Percentiles rank a stretch among this genome's conserved stretches.
Evolutionary conservation across 2,888 invertebrate species (phyloP).

Genomic region (Micropterix aruncella): DNA sequence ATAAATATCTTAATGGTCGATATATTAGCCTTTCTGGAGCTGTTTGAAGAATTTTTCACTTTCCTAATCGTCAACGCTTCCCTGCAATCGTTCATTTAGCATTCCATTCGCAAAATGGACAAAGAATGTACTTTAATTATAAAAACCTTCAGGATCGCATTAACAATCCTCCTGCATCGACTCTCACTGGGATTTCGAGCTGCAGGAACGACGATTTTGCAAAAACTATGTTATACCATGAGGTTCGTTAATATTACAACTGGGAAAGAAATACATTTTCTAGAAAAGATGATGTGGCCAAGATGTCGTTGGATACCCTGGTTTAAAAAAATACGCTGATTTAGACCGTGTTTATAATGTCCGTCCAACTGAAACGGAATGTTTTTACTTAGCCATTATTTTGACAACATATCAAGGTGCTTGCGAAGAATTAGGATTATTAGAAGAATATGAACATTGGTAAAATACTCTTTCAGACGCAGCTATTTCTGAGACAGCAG

Average conservation of each 20-base stretch:
- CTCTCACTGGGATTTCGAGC: conserved; percentile 14
- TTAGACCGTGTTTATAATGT: conserved; percentile 9
- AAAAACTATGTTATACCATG: conserved; percentile 10
- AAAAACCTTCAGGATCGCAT: conserved; percentile 10
- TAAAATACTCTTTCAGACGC: too few species aligned
- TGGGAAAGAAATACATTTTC: too few species aligned
- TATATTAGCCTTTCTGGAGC: conserved; percentile 12
- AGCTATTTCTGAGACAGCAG: too few species aligned
- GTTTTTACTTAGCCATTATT: conserved; percentile 6
- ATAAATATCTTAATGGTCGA: conserved; percentile 11
- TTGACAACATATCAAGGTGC: too few species aligned
- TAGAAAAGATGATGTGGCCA: conserved; percentile 9
- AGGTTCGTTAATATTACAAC: conserved; percentile 13
- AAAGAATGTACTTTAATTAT: conserved; percentile 9
- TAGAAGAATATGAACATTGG: too few species aligned
- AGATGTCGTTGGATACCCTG: conserved; percentile 11
- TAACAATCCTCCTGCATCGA: too few species aligned
- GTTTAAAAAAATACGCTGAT: conserved; percentile 8
- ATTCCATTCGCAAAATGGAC: conserved; percentile 10
- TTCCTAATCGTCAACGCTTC: conserved; percentile 8
- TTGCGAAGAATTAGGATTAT: too few species aligned
- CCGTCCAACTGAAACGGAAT: conserved; percentile 9
- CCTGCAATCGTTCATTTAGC: conserved; percentile 10
- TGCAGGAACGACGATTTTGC: conserved; percentile 17
- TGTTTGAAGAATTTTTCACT: conserved; percentile 8